phyloP scores from a whole-genome alignment of 2,888 invertebrate genomes.

The Cataglyphis rosenhaueri region DNA sequence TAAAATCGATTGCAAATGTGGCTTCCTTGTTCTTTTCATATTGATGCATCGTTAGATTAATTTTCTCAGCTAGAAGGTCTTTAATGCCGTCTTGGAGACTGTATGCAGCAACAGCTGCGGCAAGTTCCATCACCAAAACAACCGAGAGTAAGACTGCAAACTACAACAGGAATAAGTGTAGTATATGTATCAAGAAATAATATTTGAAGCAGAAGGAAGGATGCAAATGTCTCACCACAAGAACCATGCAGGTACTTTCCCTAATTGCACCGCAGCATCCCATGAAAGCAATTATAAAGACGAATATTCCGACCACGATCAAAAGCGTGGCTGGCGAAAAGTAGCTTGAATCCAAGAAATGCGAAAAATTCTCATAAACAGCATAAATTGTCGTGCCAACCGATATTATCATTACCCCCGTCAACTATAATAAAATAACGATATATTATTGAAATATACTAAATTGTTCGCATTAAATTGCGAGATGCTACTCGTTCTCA shows the following conservation, averaged over 20 bases:
- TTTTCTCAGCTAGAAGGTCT: constrained; percentile 84
- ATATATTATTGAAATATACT: neutral
- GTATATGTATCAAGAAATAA: neutral
- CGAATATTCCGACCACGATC: constrained; percentile 91
- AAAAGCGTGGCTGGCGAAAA: constrained; percentile 92
- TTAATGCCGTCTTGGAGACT: constrained; percentile 85
- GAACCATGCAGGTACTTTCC: constrained; percentile 91
- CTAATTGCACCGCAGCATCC: constrained; percentile 94
- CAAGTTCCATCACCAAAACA: constrained; percentile 88
- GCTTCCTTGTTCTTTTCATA: constrained; percentile 84
- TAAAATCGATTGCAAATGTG: constrained; percentile 87
- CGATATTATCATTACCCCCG: constrained; percentile 89
- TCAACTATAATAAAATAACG: constrained; percentile 86
- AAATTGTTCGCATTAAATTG: neutral
- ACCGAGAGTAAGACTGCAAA: constrained; percentile 87
- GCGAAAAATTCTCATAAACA: constrained; percentile 87
- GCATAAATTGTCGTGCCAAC: constrained; percentile 88
- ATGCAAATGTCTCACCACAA: constrained; percentile 85
- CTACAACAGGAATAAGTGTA: constrained; percentile 77
- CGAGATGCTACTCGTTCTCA: neutral
- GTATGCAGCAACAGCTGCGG: constrained; percentile 88
- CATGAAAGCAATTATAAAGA: constrained; percentile 91
- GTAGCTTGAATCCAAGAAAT: constrained; percentile 88
- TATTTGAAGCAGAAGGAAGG: neutral
- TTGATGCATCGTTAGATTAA: constrained; percentile 86